Conservation (phyloP, 2,888 invertebrate genomes). For the Dryobotodes eremita region DNA sequence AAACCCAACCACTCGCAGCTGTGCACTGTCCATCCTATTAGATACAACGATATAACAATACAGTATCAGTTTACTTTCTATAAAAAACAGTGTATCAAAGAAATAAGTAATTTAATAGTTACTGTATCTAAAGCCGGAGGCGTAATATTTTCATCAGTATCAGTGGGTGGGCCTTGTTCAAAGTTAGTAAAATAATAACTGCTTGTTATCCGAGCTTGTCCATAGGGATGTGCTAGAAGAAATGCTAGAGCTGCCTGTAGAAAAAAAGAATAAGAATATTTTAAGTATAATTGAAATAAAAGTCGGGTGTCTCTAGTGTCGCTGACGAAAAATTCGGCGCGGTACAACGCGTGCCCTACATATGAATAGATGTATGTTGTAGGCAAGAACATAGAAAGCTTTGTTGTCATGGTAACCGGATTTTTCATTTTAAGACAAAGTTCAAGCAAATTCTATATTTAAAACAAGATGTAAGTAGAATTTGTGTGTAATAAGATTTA, state of each 20-base stretch:
- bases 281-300: not conserved
- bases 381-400: not conserved
- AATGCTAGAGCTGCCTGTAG: conserved; percentile 93
- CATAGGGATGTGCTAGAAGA: conserved; percentile 95
- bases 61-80: not conserved
- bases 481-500: not conserved
- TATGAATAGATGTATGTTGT: not conserved
- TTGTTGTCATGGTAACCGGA: not conserved
- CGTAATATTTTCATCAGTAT: conserved; percentile 89
- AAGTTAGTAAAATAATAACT: conserved; percentile 93
- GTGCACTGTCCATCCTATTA: conserved; percentile 91
- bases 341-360: not conserved
- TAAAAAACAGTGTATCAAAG: not conserved
- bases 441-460: not conserved
- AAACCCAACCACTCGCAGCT: conserved; percentile 93
- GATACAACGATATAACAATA: not conserved
- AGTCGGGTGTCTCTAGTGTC: no score
- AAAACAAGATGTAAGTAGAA: not conserved
- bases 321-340: not conserved
- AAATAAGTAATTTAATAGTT: conserved; percentile 14
- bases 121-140: conserved; percentile 91
- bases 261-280: not conserved
- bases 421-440: not conserved
- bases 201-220: conserved; percentile 95
- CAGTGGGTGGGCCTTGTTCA: conserved; percentile 92